Evolutionary conservation across 1,140 invertebrate genomes (phyloP).

Genomic region (Dendrolimus punctatus): DNA sequence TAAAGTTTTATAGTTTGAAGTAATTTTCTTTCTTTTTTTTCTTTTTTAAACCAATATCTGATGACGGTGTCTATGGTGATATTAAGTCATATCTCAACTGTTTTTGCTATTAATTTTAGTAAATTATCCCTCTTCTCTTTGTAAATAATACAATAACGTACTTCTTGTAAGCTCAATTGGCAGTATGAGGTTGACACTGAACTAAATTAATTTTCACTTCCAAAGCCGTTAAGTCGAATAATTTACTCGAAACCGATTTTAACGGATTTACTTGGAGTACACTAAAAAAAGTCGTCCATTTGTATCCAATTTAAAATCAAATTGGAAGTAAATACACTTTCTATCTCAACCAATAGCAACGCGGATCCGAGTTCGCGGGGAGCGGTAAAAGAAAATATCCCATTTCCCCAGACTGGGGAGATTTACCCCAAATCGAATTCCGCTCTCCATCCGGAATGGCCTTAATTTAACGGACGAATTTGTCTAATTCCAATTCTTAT

Average conservation of each 20-base stretch:
- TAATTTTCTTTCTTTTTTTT: no score
- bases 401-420: slow-evolving; percentile 40
- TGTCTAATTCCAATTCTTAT: slow-evolving; percentile 66
- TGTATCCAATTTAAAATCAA: slow-evolving; percentile 60
- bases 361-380: slow-evolving; percentile 20
- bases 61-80: no score
- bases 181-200: slow-evolving; percentile 12
- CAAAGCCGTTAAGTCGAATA: slow-evolving; percentile 28
- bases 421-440: slow-evolving; percentile 62
- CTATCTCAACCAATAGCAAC: slow-evolving; percentile 46
- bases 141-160: background rate
- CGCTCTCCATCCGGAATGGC: slow-evolving; percentile 36
- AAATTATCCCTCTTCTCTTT: no score
- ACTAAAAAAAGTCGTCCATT: slow-evolving; percentile 36
- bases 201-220: slow-evolving; percentile 31
- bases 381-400: slow-evolving; percentile 35
- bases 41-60: no score
- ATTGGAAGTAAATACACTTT: slow-evolving; percentile 59
- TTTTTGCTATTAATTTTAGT: no score
- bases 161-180: background rate
- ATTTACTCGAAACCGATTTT: slow-evolving; percentile 26
- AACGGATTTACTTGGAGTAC: slow-evolving; percentile 27
- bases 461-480: slow-evolving; percentile 67
- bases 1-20: no score
- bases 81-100: no score